These are phyloP conservation scores for Liasis olivaceus DNA, from an alignment of 2,797 vertebrate genomes.

Conservation along the genomic window DNA sequence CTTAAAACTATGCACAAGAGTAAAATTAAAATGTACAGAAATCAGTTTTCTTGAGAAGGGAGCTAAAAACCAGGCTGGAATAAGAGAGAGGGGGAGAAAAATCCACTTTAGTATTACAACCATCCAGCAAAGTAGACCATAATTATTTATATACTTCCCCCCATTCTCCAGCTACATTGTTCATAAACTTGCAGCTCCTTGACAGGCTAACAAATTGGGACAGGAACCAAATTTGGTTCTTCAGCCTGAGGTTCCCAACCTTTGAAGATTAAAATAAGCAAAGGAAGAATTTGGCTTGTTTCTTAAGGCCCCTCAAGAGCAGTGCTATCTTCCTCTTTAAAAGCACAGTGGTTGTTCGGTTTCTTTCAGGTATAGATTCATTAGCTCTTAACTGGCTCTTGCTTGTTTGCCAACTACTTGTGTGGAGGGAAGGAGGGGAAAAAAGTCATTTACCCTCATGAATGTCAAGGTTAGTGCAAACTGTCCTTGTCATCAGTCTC, in stretches of 20 bases:
- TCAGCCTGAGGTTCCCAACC: background rate
- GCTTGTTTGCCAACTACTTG: conserved; percentile 85
- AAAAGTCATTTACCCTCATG: conserved; percentile 92
- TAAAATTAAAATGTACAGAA: background rate
- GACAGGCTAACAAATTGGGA: background rate
- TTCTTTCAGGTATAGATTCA: conserved; percentile 82
- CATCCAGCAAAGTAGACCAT: background rate
- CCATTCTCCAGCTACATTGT: background rate
- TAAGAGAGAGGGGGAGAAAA: background rate
- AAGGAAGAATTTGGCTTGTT: background rate
- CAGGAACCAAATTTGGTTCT: background rate
- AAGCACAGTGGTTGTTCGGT: conserved; percentile 78
- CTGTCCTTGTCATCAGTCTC: conserved; percentile 91
- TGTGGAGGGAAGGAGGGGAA: conserved; percentile 56
- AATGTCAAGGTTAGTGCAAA: conserved; percentile 93
- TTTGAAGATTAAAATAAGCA: background rate
- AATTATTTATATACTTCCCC: background rate
- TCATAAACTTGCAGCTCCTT: background rate
- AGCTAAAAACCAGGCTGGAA: background rate
- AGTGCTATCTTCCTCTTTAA: conserved; percentile 69
- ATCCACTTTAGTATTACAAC: background rate
- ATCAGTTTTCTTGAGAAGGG: background rate
- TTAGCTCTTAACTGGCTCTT: conserved; percentile 83
- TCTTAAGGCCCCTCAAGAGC: conserved; percentile 51
- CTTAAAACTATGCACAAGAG: background rate